phyloP scores from a whole-genome alignment of 1,140 invertebrate genomes.

The Atta texana region DNA sequence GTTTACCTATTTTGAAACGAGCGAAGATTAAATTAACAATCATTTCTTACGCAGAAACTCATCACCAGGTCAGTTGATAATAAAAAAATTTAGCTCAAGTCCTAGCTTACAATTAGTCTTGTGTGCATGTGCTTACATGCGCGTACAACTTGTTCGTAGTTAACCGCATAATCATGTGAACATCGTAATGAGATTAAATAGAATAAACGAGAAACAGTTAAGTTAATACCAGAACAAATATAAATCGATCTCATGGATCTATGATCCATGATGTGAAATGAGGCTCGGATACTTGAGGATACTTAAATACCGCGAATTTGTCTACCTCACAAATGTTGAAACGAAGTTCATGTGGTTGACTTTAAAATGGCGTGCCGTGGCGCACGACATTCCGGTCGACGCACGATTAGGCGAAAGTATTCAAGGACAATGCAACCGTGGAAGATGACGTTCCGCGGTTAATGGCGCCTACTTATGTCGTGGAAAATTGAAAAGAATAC shows the following conservation, averaged over 20 bases:
- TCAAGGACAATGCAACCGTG: conserved; percentile 72
- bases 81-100: conserved; percentile 1
- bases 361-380: conserved; percentile 70
- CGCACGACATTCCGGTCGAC: conserved; percentile 58
- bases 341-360: conserved; percentile 21
- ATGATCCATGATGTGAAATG: not conserved
- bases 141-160: not conserved
- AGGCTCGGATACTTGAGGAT: not conserved
- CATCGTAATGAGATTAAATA: conserved; percentile 5
- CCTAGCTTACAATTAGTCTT: not conserved
- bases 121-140: not conserved
- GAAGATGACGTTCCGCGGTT: conserved; percentile 61
- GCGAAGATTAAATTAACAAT: conserved; percentile 37
- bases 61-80: conserved; percentile 22
- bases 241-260: conserved; percentile 6
- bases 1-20: conserved; percentile 26
- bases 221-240: conserved; percentile 21
- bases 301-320: not conserved
- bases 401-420: conserved; percentile 76
- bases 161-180: conserved; percentile 5
- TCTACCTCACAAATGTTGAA: conserved; percentile 19
- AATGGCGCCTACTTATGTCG: conserved; percentile 60
- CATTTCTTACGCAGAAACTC: conserved; percentile 13
- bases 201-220: conserved; percentile 40
- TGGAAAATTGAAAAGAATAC: conserved; percentile 40